These are phyloP conservation scores for Parazoanthus atlanticus DNA, from an alignment of 92 coral and sea anemone genomes.

Conservation along the genomic window DNA sequence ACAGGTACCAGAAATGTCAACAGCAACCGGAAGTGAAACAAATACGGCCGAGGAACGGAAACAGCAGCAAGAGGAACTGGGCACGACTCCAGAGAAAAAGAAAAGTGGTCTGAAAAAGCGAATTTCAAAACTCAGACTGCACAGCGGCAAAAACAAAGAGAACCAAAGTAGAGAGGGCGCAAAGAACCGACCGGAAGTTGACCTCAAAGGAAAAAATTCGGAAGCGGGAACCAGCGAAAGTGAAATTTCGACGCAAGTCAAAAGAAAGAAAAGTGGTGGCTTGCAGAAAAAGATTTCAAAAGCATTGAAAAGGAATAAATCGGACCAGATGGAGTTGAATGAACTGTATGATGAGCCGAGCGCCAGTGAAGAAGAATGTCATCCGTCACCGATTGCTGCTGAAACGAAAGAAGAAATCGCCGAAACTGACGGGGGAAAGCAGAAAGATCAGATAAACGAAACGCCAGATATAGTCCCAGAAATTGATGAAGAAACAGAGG, in stretches of 20 bases:
- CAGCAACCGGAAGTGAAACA: slow-evolving; percentile 27
- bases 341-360: slow-evolving; percentile 28
- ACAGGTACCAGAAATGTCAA: slow-evolving; percentile 33
- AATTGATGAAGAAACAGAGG: slow-evolving; percentile 32
- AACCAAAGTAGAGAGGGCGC: neutral
- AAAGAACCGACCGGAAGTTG: slow-evolving; percentile 11
- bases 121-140: slow-evolving; percentile 28
- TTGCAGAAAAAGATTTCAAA: slow-evolving; percentile 37
- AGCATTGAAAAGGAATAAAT: slow-evolving; percentile 28
- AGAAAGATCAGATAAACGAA: neutral
- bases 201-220: neutral
- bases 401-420: neutral
- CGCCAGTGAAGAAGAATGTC: slow-evolving; percentile 32
- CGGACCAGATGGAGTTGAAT: slow-evolving; percentile 27
- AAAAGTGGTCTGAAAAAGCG: slow-evolving; percentile 36
- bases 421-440: slow-evolving; percentile 3
- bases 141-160: slow-evolving; percentile 23
- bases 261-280: slow-evolving; percentile 40
- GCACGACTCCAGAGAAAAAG: slow-evolving; percentile 24
- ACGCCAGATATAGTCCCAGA: slow-evolving; percentile 9
- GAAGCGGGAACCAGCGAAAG: slow-evolving; percentile 26
- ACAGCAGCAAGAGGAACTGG: slow-evolving; percentile 19
- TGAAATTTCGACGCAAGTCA: slow-evolving; percentile 26
- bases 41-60: neutral
- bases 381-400: neutral